Base-by-base conservation (phyloP, 2,888 invertebrate genomes). In the Agrotis puta region DNA sequence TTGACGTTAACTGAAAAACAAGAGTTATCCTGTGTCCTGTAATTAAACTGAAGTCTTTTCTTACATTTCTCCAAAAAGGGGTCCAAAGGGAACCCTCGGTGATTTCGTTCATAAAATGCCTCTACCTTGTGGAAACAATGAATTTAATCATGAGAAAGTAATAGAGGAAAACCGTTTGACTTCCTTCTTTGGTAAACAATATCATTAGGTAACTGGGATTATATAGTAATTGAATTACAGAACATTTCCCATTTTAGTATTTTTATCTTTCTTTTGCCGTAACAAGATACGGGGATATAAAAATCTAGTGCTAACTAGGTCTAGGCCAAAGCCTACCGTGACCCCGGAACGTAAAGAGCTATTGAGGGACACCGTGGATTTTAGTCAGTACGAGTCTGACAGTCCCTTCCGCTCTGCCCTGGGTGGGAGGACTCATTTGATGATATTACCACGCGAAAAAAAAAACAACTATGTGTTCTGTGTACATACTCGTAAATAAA, bases 61-160 rank as follows among this genome's bases (percentile, higher is more conserved):
- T 50, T 33, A 45, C 9, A 45, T 72, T 70, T 69, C 27, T 13
- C 20, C 48, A 27, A 69, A 57, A 77, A 39, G 22, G 33, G 45
- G 72, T 77, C 18, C 13, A 27, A 51, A 72, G 27, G 11, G 57
- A 77, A 77, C 47, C 70, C 45, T 56, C 20, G 24, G 18, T 6
- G 24, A 50, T 70, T 51, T 27, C 2, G 20, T 20, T 45, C 45
- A 77, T 57, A 47, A 58, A 73, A 59, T 20, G 27, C 18, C 48
- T 53, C 27, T 24, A 43, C 22, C n/a, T 59, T 77, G 47, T 58
- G 73, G 51, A 59, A 77, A 48, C 77, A 70, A 57, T 57, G 73
- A 77, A 47, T 77, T 77, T 70, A 54, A 70, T 77, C 77, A 77
- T 47, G 70, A 54, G 43, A 22, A 77, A 77, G 43, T 54, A 53